Conservation (phyloP, 2,888 invertebrate genomes). For the Troides helena region DNA sequence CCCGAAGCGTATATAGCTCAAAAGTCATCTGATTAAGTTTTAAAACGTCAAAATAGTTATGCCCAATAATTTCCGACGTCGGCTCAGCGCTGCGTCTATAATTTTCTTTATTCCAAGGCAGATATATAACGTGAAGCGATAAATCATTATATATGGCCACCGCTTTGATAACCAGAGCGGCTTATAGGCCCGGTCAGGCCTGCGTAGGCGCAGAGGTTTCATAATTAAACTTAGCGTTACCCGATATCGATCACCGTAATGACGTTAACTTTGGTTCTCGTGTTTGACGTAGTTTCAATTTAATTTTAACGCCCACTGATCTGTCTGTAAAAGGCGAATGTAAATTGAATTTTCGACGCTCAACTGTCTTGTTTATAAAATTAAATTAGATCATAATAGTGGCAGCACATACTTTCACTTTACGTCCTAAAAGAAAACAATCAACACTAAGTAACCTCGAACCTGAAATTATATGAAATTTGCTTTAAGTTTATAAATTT, state of each 20-base stretch:
- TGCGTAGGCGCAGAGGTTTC: constrained; percentile 41
- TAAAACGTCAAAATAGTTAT: constrained; percentile 23
- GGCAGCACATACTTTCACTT: neutral
- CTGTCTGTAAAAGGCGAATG: constrained; percentile 22
- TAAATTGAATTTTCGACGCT: constrained; percentile 23
- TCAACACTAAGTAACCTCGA: neutral
- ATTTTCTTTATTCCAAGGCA: constrained; percentile 26
- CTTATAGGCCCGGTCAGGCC: constrained; percentile 27
- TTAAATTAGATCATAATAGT: constrained; percentile 1
- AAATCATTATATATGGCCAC: constrained; percentile 31
- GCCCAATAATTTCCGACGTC: constrained; percentile 17
- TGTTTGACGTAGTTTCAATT: constrained; percentile 31
- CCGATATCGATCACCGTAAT: constrained; percentile 40
- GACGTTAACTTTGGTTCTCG: constrained; percentile 31
- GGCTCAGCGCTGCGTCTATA: constrained; percentile 22
- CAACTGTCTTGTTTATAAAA: constrained; percentile 1
- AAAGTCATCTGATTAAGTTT: constrained; percentile 19
- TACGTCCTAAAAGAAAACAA: neutral
- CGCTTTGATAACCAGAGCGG: constrained; percentile 31
- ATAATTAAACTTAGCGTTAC: constrained; percentile 48
- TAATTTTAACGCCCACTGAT: constrained; percentile 30
- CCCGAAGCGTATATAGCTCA: constrained; percentile 6
- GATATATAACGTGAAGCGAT: constrained; percentile 23
- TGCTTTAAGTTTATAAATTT: no score
- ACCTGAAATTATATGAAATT: no score